These are phyloP conservation scores for Austrolebias charrua DNA, from an alignment of 2,797 vertebrate genomes.

Conservation along the genomic window DNA sequence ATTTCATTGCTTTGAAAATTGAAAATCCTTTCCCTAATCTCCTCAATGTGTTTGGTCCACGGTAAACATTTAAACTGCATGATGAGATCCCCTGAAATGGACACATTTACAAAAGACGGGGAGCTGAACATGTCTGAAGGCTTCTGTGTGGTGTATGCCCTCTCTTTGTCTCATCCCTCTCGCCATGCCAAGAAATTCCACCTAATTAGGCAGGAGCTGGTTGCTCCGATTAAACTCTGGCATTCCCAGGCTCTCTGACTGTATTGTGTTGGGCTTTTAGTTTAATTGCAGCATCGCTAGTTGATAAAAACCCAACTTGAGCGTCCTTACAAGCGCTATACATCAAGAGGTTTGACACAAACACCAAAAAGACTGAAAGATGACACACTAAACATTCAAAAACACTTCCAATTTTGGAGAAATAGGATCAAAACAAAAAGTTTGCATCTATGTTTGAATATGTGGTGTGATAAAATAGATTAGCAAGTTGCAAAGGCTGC, in stretches of 20 bases:
- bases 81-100: constrained; percentile 20
- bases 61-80: constrained; percentile 18
- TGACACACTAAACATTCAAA: constrained; percentile 24
- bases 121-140: background rate
- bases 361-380: constrained; percentile 32
- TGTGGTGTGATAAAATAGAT: constrained; percentile 25
- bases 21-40: constrained; percentile 9
- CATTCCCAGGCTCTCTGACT: constrained; percentile 66
- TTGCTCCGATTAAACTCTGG: constrained; percentile 74
- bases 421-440: constrained; percentile 44
- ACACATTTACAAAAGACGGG: constrained; percentile 26
- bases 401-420: constrained; percentile 26
- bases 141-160: background rate
- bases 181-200: constrained; percentile 77
- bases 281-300: constrained; percentile 38
- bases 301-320: constrained; percentile 27
- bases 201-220: constrained; percentile 74
- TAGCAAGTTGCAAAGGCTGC: no score
- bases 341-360: constrained; percentile 33
- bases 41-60: background rate
- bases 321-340: constrained; percentile 29
- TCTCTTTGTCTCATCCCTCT: constrained; percentile 37
- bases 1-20: background rate
- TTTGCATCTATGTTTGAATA: constrained; percentile 28
- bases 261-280: constrained; percentile 58